A percentile compares a stretch with the other conserved stretches of the same genome.
These are phyloP conservation scores for Dioctria linearis DNA, from an alignment of 2,888 invertebrate species.

Conservation along the genomic window DNA sequence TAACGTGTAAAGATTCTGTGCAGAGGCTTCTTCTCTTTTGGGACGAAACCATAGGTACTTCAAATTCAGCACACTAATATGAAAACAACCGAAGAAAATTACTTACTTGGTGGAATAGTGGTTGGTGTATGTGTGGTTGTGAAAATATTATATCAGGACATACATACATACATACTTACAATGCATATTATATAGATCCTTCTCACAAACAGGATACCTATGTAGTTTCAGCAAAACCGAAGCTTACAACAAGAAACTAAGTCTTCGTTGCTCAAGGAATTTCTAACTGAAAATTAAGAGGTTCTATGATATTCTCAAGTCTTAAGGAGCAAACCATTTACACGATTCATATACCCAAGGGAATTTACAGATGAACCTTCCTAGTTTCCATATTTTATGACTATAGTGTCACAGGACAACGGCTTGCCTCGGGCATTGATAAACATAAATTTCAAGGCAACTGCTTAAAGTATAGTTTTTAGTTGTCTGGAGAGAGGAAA, in stretches of 20 bases:
- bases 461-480: not conserved
- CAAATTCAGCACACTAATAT: not conserved
- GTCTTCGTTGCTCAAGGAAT: too few species aligned
- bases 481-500: not conserved
- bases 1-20: not conserved
- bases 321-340: too few species aligned
- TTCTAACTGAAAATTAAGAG: not conserved
- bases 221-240: not conserved
- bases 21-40: constrained; percentile 2
- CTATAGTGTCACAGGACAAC: too few species aligned
- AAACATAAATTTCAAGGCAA: constrained; percentile 33
- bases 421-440: not conserved
- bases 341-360: too few species aligned
- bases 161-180: too few species aligned
- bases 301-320: too few species aligned
- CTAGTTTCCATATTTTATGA: too few species aligned
- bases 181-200: too few species aligned
- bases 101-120: not conserved
- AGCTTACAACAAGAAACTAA: not conserved
- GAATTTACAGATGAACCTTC: too few species aligned
- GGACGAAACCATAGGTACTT: constrained; percentile 8
- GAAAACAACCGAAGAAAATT: not conserved
- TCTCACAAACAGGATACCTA: not conserved
- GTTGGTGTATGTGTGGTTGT: too few species aligned
- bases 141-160: too few species aligned